Evolutionary conservation across 2,113 vertebrate genomes (phyloP), one percentile per base, ranked within the genome.

Genomic region (Heterotilapia buettikoferi): DNA sequence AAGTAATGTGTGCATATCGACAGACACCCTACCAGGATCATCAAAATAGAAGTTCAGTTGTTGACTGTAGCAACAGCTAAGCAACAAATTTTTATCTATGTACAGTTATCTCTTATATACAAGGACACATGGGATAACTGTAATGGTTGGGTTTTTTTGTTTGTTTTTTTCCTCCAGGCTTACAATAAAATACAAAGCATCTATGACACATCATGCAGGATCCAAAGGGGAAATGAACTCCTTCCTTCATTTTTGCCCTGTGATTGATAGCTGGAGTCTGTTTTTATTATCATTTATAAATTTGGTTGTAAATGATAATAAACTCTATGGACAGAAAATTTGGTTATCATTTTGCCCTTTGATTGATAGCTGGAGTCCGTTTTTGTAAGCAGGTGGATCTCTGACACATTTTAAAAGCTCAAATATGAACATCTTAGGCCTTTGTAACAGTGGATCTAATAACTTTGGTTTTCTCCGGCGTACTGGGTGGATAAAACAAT

Each of bases 101-200:
- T 76, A 29, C n/a, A 73, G 13, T 73, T 73, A 26, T 45, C 8
- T 10, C 21, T 43, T 73, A 45, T 73, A 47, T 73, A 73, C 14
- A 73, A 45, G 38, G 66, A 10, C 66, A 45, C 38, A 26, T 45
- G 63, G 63, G 36, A 43, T 71, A 9, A 71, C n/a, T 2, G 8
- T 73, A 73, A 16, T 73, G 13, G 68, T 24, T 24, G 38, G 0
- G 0, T 4, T 24, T 24, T 43, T 43, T 21, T 14, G 12, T 24
- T 18, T 73, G 13, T 3, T 71, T 26, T 43, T 71, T 16, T 6
- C 66, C 63, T 21, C 36, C 66, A 71, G 12, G 21, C 68, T 45
- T 18, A 73, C 2, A 9, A 43, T 73, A 73, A 73, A 9, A 73
- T 73, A 73, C 8, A 26, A 43, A 26, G 38, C 3, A 18, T 10